Base-by-base conservation (phyloP, 1,140 invertebrate genomes). In the Limonius californicus region DNA sequence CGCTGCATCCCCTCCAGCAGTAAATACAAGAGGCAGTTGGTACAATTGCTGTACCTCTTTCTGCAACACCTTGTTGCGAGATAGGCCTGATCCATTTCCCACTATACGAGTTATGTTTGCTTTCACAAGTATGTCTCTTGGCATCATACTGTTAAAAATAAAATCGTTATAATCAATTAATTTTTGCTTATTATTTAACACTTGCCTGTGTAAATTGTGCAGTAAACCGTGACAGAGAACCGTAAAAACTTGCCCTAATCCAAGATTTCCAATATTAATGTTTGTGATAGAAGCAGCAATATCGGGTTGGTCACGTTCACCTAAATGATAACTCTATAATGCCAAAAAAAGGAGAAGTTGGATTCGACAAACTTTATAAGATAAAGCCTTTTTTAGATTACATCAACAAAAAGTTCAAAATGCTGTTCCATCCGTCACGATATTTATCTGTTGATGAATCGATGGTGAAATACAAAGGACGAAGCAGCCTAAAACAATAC, bases 81-180 rank as follows among this genome's bases (percentile, higher is more conserved):
- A 85, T 16, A 94, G 77, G 7, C 89, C 89, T 9, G 89, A 90
- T n/a, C 92, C 92, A 74, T 88, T 91, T 4, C 89, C 89, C 21
- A 93, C 83, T 50, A 94, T 88, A 63, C 86, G 82, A 43, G 79
- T 82, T 30, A 93, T 86, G 55, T 87, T 84, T 43, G 83, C 82
- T 59, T 83, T 80, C 30, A 77, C 74, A 27, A 91, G 74, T 63
- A 85, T 76, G 60, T 86, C 83, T 67, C 82, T 80, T 3, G 89
- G 84, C 86, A 91, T 90, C 87, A 91, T 90, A 59, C 82, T 83
- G 68, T 62, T 77, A 76, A 47, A 57, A 61, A 56, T 67, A n/a
- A n/a, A n/a, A n/a, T n/a, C n/a, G n/a, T n/a, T n/a, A n/a, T n/a
- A n/a, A n/a, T n/a, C n/a, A n/a, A n/a, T n/a, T 1, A 0, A 16